Percentiles rank a stretch among this genome's conserved stretches.
These are phyloP conservation scores for Bombylius major DNA, from an alignment of 2,888 invertebrate genomes.

Conservation along the genomic window DNA sequence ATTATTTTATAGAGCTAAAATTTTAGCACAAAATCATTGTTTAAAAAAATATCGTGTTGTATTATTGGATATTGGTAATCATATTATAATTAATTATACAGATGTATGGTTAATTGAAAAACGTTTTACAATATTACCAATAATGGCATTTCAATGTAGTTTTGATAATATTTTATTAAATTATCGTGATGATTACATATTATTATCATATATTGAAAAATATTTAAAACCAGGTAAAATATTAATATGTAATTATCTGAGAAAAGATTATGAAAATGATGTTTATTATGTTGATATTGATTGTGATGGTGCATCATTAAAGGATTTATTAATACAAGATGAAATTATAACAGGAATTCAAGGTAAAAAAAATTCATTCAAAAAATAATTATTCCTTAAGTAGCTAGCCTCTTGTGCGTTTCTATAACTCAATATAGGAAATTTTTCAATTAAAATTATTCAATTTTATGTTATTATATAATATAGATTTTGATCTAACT, in stretches of 20 bases:
- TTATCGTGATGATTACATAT: slow-evolving; percentile 36
- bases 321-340: slow-evolving; percentile 24
- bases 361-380: slow-evolving; percentile 3
- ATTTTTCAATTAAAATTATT: too few relatives aligned
- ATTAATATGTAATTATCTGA: slow-evolving; percentile 27
- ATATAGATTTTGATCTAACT: too few relatives aligned
- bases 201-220: slow-evolving; percentile 31
- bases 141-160: slow-evolving; percentile 57
- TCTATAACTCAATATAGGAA: too few relatives aligned
- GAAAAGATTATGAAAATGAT: slow-evolving; percentile 18
- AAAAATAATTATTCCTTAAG: too few relatives aligned
- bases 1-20: slow-evolving; percentile 55
- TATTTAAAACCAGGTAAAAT: slow-evolving; percentile 27
- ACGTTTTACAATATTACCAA: slow-evolving; percentile 50
- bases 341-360: slow-evolving; percentile 26
- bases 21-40: slow-evolving; percentile 44
- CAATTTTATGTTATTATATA: too few relatives aligned
- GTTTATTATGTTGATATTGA: slow-evolving; percentile 28
- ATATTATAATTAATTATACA: slow-evolving; percentile 45
- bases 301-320: slow-evolving; percentile 27
- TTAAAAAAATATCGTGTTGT: slow-evolving; percentile 50
- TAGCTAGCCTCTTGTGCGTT: too few relatives aligned
- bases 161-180: slow-evolving; percentile 47
- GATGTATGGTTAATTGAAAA: slow-evolving; percentile 59
- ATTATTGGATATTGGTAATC: slow-evolving; percentile 67